phyloP scores from a whole-genome alignment of 2,888 invertebrate genomes.

The Neoascia interrupta region DNA sequence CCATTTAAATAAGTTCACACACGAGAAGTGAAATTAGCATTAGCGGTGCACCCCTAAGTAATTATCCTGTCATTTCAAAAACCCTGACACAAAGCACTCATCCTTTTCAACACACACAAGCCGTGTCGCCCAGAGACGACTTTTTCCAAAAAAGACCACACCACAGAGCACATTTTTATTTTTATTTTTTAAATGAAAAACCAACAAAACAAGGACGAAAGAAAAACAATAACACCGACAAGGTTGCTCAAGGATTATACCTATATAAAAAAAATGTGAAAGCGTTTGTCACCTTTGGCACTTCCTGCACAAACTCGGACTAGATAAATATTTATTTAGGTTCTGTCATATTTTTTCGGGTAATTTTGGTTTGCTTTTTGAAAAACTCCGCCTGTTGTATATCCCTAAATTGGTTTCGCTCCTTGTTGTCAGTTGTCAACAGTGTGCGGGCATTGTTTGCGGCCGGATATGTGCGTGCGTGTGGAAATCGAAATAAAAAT shows the following conservation, averaged over 20 bases:
- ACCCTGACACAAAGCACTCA: constrained; percentile 44
- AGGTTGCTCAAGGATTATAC: too few species aligned
- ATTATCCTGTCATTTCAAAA: constrained; percentile 65
- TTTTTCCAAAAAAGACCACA: constrained; percentile 21
- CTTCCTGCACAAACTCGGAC: constrained; percentile 57
- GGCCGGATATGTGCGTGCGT: constrained; percentile 22
- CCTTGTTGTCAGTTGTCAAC: constrained; percentile 52
- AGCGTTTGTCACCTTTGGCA: constrained; percentile 65
- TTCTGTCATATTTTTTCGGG: constrained; percentile 20
- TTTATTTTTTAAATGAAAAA: constrained; percentile 61
- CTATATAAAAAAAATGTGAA: too few species aligned
- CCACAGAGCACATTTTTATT: constrained; percentile 28
- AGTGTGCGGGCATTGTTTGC: constrained; percentile 40
- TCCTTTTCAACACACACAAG: constrained; percentile 36
- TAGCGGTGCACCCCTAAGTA: constrained; percentile 66
- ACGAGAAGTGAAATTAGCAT: constrained; percentile 57
- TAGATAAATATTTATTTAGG: constrained; percentile 57
- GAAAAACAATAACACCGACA: constrained; percentile 23
- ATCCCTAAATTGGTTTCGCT: constrained; percentile 64
- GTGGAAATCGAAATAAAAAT: constrained; percentile 23
- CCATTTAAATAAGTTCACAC: constrained; percentile 58
- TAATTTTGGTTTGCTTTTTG: background rate
- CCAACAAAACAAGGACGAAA: constrained; percentile 54
- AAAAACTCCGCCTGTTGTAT: constrained; percentile 30
- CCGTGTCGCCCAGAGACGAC: too few species aligned